phyloP scores from a whole-genome alignment of 2,113 vertebrate genomes.

The Nesoenas mayeri region DNA sequence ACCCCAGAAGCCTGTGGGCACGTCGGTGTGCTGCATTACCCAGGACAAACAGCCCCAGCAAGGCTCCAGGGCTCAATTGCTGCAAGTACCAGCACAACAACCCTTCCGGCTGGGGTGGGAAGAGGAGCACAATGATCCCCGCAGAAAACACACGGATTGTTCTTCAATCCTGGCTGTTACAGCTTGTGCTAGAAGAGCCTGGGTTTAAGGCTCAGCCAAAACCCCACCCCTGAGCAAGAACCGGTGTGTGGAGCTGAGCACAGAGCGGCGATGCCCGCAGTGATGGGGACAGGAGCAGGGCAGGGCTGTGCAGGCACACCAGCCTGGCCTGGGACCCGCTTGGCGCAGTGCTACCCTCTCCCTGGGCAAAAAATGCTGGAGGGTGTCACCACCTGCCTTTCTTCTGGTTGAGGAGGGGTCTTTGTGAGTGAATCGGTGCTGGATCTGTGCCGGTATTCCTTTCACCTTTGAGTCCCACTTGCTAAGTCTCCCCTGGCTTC shows the following conservation, averaged over 20 bases:
- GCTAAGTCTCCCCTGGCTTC: not conserved
- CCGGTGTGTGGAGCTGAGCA: not conserved
- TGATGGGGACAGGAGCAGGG: not conserved
- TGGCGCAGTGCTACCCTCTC: not conserved
- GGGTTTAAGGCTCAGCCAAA: not conserved
- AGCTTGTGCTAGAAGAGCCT: not conserved
- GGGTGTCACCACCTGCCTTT: not conserved
- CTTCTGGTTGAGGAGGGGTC: not conserved
- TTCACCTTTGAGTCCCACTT: not conserved
- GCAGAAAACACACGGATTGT: not conserved
- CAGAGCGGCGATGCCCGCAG: not conserved
- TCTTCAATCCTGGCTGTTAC: not conserved
- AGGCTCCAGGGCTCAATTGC: not conserved
- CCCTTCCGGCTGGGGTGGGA: not conserved
- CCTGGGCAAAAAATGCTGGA: not conserved
- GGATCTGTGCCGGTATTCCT: not conserved
- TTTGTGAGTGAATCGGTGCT: accelerated
- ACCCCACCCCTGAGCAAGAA: not conserved
- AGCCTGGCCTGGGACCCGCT: not conserved
- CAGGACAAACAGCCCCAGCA: not conserved
- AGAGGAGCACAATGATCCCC: not conserved
- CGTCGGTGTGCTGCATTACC: not conserved
- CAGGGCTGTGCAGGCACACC: not conserved
- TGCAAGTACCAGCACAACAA: not conserved
- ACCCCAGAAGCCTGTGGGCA: not conserved